Percentiles rank a stretch among this genome's conserved stretches.
Evolutionary conservation across 2,113 vertebrate species (phyloP).

Genomic region (Perca schrenkii): DNA sequence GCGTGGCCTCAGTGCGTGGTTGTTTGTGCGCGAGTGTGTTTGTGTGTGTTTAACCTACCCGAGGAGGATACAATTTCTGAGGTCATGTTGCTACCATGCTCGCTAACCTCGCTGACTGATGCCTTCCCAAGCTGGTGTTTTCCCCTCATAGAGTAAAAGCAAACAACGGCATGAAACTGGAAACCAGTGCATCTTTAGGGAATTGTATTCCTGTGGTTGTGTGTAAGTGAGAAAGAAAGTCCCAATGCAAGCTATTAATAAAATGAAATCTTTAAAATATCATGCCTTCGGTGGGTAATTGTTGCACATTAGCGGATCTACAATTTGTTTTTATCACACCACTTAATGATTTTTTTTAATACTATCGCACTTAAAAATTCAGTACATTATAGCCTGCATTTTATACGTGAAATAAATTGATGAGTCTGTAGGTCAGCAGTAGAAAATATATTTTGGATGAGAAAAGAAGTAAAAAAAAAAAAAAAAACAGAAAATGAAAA

Average conservation of each 20-base stretch:
- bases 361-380: conserved; percentile 70
- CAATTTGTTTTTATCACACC: conserved; percentile 72
- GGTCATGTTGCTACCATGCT: conserved; percentile 74
- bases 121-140: conserved; percentile 62
- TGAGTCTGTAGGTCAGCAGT: conserved; percentile 43
- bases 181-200: conserved; percentile 70
- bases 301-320: conserved; percentile 65
- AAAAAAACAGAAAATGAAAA: conserved; percentile 21
- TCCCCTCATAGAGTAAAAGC: conserved; percentile 64
- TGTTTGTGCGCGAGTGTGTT: conserved; percentile 59
- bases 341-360: conserved; percentile 73
- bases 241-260: conserved; percentile 67
- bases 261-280: conserved; percentile 70
- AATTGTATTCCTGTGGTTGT: conserved; percentile 66
- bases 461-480: conserved; percentile 10
- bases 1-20: conserved; percentile 63
- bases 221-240: conserved; percentile 50
- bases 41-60: conserved; percentile 79
- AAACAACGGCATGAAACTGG: conserved; percentile 70
- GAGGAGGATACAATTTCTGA: conserved; percentile 76
- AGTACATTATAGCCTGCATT: conserved; percentile 55
- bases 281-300: conserved; percentile 67
- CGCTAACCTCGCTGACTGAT: conserved; percentile 74
- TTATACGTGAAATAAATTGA: conserved; percentile 58
- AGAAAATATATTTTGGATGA: conserved; percentile 48